Evolutionary conservation across 1,140 invertebrate species (phyloP).

Genomic region (Drosophila ficusphila): DNA sequence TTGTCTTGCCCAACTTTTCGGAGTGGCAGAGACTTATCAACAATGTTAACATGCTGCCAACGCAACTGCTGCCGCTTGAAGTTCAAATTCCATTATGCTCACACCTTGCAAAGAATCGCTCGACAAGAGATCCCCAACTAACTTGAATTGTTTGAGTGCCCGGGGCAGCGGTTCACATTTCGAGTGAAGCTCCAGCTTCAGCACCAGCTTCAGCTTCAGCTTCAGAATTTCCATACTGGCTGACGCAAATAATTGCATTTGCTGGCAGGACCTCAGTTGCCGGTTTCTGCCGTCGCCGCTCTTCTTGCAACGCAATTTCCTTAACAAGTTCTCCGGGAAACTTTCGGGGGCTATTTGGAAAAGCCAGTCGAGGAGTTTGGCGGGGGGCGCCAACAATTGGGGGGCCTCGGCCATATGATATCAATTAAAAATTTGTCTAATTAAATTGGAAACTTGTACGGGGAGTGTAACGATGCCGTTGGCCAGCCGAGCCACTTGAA

Average conservation of each 20-base stretch:
- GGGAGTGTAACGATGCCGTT: conserved; percentile 61
- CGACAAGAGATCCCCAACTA: conserved; percentile 21
- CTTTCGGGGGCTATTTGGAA: conserved; percentile 56
- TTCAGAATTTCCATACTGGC: conserved; percentile 35
- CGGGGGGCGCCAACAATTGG: conserved; percentile 34
- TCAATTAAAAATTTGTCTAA: conserved; percentile 83
- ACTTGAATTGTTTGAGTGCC: conserved; percentile 50
- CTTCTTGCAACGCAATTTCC: conserved; percentile 46
- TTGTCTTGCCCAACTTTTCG: conserved; percentile 11
- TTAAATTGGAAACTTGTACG: conserved; percentile 76
- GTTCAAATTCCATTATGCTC: conserved; percentile 47
- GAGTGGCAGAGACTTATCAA: background rate
- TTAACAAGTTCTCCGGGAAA: conserved; percentile 64
- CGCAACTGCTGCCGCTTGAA: conserved; percentile 18
- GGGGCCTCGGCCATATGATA: conserved; percentile 75
- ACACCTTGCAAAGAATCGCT: conserved; percentile 40
- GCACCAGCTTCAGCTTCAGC: conserved; percentile 2
- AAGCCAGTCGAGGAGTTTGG: conserved; percentile 10
- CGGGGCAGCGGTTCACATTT: conserved; percentile 44
- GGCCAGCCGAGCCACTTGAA: conserved; percentile 68
- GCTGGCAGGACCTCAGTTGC: conserved; percentile 6
- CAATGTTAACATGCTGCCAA: conserved; percentile 34
- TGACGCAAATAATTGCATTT: conserved; percentile 67
- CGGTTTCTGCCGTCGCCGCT: background rate
- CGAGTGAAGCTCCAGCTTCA: background rate